Evolutionary conservation across 2,888 invertebrate species (phyloP), one percentile per base, ranked within the genome.

Genomic region (Cheilosia variabilis): DNA sequence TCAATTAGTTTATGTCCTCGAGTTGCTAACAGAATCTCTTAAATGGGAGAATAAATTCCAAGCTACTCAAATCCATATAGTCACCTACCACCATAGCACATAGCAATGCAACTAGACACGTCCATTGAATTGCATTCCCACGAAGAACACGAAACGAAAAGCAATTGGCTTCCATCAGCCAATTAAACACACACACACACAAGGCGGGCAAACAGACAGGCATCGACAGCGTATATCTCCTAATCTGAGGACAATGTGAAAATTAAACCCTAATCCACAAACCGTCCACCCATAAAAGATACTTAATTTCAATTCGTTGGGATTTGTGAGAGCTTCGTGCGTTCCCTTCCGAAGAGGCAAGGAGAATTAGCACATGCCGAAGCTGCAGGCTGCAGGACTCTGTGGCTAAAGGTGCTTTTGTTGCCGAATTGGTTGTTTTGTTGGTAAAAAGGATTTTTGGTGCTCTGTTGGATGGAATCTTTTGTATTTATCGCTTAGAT

Each of bases 231-330:
- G 7, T 47, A 47, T 47, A 47, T 47, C 47, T 17, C 17, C 86
- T 86, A 86, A 86, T 86, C 86, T 71, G 86, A 81, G 81, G 77
- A 86, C 86, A 86, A 81, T 86, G 86, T 86, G 86, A 72, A 77
- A 86, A 86, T 81, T 81, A 86, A 86, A 86, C 86, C 76, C 77
- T 81, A 86, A 81, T 86, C 86, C 81, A 37, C 37, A 72, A 77
- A 72, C 72, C 81, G 86, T 86, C 86, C 81, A 81, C 72, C 86
- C 81, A 68, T 86, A 68, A 81, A 77, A 86, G 86, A 86, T 81
- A 86, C 86, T 86, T 86, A 86, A 81, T 86, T 86, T 86, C 86
- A 86, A 81, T 81, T 81, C 81, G 45, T 31, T 47, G 55, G 65
- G 86, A 81, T 62, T 76, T 71, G 65, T 9, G 65, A 63, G 69